Base-by-base conservation (phyloP, 2,113 vertebrate genomes). In the Vulpes ferrilata region DNA sequence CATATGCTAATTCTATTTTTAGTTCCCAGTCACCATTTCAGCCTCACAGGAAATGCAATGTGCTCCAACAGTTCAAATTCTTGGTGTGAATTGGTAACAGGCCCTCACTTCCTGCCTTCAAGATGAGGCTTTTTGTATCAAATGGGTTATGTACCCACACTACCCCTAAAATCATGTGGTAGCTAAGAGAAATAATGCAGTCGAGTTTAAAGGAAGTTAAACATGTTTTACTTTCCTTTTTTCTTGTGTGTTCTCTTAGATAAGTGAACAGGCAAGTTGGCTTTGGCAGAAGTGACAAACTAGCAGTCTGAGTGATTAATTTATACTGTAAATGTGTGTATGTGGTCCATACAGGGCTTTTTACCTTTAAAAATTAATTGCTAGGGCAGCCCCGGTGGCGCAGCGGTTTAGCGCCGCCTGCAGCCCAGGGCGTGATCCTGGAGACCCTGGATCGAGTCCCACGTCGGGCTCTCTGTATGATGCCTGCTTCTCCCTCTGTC, bases 11-110 rank as follows among this genome's bases (percentile, higher is more conserved):
- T 94, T 92, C 65, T 96, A 88, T 85, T 93, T 96, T 94, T 83
- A 76, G 60, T 48, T 93, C 5, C 13, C n/a, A 90, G 86, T 82
- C 4, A 88, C 60, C 59, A 93, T 95, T 96, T 97, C 96, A 95
- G 65, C 35, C 4, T 96, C 86, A 94, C 71, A 97, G 95, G 86
- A 97, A 96, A 93, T 82, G 65, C 19, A 55, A 81, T 25, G 62
- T 23, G 9, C 60, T 97, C 43, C 11, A 19, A 93, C 55, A 97
- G 27, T 90, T 97, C 59, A 95, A 65, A 22, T 13, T 79, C 30
- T 87, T 78, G 48, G 35, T 81, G 22, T 97, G 67, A 96, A 86
- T 15, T 88, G 57, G 74, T 82, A 97, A 95, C 19, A 94, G 74
- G 73, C n/a, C 38, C 12, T 94, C 10, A 32, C 67, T 97, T 93